Evolutionary conservation across 2,113 vertebrate species (phyloP), one percentile per base, ranked within the genome.

Genomic region (Petrocephalus zakoni): DNA sequence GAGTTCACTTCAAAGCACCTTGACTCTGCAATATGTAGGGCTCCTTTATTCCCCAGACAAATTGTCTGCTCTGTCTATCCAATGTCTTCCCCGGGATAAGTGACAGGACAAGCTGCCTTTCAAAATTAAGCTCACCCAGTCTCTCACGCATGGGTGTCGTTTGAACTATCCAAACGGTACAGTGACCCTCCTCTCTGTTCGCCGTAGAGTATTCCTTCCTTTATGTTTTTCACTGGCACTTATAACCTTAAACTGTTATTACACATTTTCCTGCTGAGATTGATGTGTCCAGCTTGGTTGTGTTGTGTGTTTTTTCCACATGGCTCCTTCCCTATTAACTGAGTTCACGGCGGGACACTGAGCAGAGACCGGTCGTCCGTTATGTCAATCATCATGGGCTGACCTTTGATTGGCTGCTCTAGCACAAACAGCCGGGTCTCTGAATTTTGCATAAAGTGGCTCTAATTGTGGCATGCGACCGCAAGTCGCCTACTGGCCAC

Each of bases 1-100:
- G 72, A 78, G 72, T 78, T 78, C 72, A 78, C 72, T 78, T 78
- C 72, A 78, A n/a, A 78, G 72, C 72, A 42, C 72, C 72, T 78
- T 34, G 72, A 78, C 72, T 42, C 72, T 78, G 29, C 34, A 78
- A 42, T 42, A 78, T 78, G 34, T 78, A 78, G 72, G 29, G 34
- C 17, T 78, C 34, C 17, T 78, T 42, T 78, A 78, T 78, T 78
- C 34, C 34, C 72, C 72, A 78, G 72, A 78, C 72, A 78, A 78
- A 78, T 37, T 42, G 72, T 78, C 72, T 78, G 72, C 72, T 78
- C 72, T 78, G 72, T 78, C 72, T 34, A 78, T 78, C 72, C 72
- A 78, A 78, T 78, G 15, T 78, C 72, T 42, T 78, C 15, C 5
- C 72, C 72, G 37, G 72, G 72, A 78, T 78, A 78, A 78, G 34